Evolutionary conservation across 2,888 invertebrate genomes (phyloP), one percentile per base, ranked within the genome.

Genomic region (Drosophila prostipennis): DNA sequence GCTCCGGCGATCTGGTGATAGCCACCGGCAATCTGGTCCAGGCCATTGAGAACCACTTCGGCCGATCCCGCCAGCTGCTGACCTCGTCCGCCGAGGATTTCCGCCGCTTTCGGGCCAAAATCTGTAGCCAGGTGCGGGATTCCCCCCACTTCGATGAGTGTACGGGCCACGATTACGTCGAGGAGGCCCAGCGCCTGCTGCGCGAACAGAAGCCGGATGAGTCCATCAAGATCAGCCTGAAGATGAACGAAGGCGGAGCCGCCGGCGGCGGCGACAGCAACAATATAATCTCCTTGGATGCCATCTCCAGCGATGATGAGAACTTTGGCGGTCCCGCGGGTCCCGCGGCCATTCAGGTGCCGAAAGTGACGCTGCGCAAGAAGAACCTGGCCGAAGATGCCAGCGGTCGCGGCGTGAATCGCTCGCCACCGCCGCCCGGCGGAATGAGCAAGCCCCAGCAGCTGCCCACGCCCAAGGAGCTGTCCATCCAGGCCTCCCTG

Each of bases 21-120:
- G 67, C 63, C n/a, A 72, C 67, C 6, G 39, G 51, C 1, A 68
- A 67, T 6, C 14, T 93, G 74, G 94, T 94, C 58, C 94, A 95
- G 91, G 94, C 94, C 69, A 95, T 97, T 80, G 96, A 96, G 91
- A 94, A 95, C 89, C 94, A 94, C 86, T 95, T 94, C 90, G 96
- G 96, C 1, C 94, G 96, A 48, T 91, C 95, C 80, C 92, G 32
- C 0, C 68, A 93, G 40, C 95, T 96, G 1, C 93, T 94, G 65
- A 93, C 95, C 76, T 94, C 95, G 73, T 94, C 95, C 58, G 94
- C 94, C 76, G 94, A 94, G 64, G 94, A 94, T n/a, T 96, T 95
- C 89, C 95, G 96, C 26, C 94, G 93, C 59, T 94, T 95, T 76
- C 94, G 94, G 67, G 92, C 93, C 6, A 91, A 91, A 52, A 93